Evolutionary conservation across 1,140 invertebrate genomes (phyloP).

Genomic region (Mactra quadrangularis): DNA sequence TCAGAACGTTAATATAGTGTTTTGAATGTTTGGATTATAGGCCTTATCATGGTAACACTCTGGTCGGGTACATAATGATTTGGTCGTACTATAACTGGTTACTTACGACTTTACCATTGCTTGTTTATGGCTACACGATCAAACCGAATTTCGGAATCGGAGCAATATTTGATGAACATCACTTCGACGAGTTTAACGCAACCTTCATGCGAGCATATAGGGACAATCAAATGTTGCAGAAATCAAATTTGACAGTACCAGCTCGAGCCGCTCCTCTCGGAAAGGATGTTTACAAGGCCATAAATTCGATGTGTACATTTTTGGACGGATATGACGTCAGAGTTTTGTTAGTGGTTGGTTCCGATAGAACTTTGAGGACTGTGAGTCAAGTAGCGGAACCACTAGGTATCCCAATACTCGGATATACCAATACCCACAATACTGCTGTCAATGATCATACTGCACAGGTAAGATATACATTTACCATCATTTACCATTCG

Average conservation of each 20-base stretch:
- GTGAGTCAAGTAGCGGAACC: slow-evolving; percentile 68
- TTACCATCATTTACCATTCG: too few relatives aligned
- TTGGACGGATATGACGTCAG: slow-evolving; percentile 59
- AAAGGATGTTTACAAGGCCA: slow-evolving; percentile 58
- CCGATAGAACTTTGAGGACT: slow-evolving; percentile 64
- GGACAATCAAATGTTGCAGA: slow-evolving; percentile 61
- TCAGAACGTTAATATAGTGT: too few relatives aligned
- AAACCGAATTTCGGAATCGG: slow-evolving; percentile 63
- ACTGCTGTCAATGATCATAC: slow-evolving; percentile 54
- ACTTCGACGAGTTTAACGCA: slow-evolving; percentile 63
- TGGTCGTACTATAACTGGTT: slow-evolving; percentile 19
- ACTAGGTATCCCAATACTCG: slow-evolving; percentile 70
- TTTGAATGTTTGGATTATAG: too few relatives aligned
- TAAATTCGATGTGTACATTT: slow-evolving; percentile 64
- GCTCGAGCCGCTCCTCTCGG: slow-evolving; percentile 39
- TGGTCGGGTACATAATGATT: slow-evolving; percentile 32
- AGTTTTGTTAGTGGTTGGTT: slow-evolving; percentile 68
- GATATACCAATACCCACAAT: slow-evolving; percentile 68
- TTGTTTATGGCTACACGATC: slow-evolving; percentile 25
- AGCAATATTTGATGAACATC: slow-evolving; percentile 68
- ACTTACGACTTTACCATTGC: slow-evolving; percentile 18
- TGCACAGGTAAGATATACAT: slow-evolving; percentile 65
- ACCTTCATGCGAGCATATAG: slow-evolving; percentile 65
- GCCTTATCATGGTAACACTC: slow-evolving; percentile 7
- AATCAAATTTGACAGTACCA: slow-evolving; percentile 52